These are phyloP conservation scores for Oncopodura yosiiana DNA, from an alignment of 1,140 invertebrate species.

Conservation along the genomic window DNA sequence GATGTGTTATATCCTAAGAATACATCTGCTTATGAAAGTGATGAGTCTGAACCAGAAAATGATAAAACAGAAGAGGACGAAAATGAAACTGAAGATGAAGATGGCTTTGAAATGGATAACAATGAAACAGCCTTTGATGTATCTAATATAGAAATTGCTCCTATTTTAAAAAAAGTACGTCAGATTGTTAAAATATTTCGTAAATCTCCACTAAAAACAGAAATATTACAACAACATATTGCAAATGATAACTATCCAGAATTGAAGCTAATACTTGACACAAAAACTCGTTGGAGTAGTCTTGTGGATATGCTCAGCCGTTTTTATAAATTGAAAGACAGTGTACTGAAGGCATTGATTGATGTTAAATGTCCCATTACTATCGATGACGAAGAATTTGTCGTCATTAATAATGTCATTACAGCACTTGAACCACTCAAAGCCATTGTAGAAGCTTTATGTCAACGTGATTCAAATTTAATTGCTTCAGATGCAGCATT, in stretches of 20 bases:
- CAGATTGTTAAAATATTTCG: not conserved
- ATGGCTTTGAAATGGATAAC: not conserved
- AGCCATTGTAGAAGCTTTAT: conserved; percentile 1
- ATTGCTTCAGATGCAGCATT: not conserved
- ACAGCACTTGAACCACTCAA: conserved; percentile 1
- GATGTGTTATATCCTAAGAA: conserved; percentile 11
- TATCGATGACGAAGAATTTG: not conserved
- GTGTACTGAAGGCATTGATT: not conserved
- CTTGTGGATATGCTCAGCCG: not conserved
- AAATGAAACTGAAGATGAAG: not conserved
- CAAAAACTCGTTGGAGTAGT: conserved; percentile 5
- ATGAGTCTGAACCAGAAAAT: not conserved
- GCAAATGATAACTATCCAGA: not conserved
- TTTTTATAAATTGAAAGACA: conserved; percentile 1
- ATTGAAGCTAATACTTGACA: not conserved
- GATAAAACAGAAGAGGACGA: not conserved
- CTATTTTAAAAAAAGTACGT: not conserved
- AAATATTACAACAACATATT: not conserved
- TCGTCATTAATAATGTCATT: not conserved
- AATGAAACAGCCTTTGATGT: not conserved
- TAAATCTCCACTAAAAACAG: not conserved
- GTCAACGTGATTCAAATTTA: not conserved
- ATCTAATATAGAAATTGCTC: not conserved
- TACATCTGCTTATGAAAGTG: no score
- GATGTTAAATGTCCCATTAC: not conserved